Evolutionary conservation across 1,140 invertebrate species (phyloP).

Genomic region (Drosophila sturtevanti): DNA sequence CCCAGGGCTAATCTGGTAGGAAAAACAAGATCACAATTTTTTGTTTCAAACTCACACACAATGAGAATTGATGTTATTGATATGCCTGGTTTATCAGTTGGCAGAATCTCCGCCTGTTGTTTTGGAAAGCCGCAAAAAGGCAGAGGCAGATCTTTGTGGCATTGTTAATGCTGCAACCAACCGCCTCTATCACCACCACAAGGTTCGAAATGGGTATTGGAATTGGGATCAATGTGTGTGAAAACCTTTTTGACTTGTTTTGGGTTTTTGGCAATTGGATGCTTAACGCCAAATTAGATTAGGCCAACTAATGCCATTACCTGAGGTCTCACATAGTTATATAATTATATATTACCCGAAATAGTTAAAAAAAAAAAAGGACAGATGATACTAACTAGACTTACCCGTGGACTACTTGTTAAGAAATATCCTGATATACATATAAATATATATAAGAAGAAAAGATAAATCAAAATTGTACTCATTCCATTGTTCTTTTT

Average conservation of each 20-base stretch:
- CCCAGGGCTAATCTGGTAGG: slow-evolving; percentile 62
- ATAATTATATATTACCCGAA: background rate
- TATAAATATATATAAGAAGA: background rate
- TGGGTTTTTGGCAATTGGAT: slow-evolving; percentile 63
- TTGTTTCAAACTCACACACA: slow-evolving; percentile 55
- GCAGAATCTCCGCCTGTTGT: slow-evolving; percentile 51
- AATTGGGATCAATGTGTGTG: slow-evolving; percentile 48
- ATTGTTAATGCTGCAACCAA: slow-evolving; percentile 50
- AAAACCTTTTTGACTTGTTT: slow-evolving; percentile 81
- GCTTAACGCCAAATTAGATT: slow-evolving; percentile 82
- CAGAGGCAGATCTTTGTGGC: slow-evolving; percentile 47
- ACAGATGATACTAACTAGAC: background rate
- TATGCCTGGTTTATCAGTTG: slow-evolving; percentile 56
- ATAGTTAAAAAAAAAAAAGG: background rate
- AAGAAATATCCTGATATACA: background rate
- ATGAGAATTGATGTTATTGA: slow-evolving; percentile 66
- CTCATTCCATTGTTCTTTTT: background rate
- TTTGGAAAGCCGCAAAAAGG: slow-evolving; percentile 74
- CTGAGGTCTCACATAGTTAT: slow-evolving; percentile 31
- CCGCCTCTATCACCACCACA: slow-evolving; percentile 15
- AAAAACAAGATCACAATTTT: slow-evolving; percentile 78
- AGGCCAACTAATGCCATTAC: slow-evolving; percentile 74
- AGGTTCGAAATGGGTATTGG: background rate
- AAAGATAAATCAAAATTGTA: background rate
- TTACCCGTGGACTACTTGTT: background rate